phyloP scores from a whole-genome alignment of 2,888 invertebrate genomes.

The Chaetoderma sp. region DNA sequence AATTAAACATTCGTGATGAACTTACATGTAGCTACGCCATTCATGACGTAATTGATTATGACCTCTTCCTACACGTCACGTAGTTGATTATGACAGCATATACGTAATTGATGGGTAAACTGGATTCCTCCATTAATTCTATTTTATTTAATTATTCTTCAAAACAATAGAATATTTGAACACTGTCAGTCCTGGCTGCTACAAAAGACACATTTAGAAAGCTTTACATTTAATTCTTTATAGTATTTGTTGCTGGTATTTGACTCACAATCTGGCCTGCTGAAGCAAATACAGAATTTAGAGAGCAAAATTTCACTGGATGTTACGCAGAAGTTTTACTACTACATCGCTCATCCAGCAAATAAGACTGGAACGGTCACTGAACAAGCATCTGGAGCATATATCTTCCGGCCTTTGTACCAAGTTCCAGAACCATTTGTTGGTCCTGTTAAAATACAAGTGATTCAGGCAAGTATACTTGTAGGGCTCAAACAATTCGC shows the following conservation, averaged over 20 bases:
- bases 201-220: no score
- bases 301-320: constrained; percentile 49
- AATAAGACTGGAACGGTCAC: constrained; percentile 75
- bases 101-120: no score
- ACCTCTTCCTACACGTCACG: no score
- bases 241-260: constrained; percentile 72
- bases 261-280: constrained; percentile 73
- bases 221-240: no score
- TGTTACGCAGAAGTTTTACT: constrained; percentile 77
- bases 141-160: no score
- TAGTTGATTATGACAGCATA: no score
- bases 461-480: background rate
- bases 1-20: no score
- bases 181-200: no score
- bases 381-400: constrained; percentile 90
- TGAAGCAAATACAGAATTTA: constrained; percentile 71
- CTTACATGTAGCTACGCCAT: no score
- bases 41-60: no score
- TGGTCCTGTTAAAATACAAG: background rate
- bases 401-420: constrained; percentile 78
- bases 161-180: no score
- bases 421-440: constrained; percentile 38
- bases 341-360: constrained; percentile 75
- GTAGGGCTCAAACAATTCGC: background rate
- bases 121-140: no score